Base-by-base conservation (phyloP, 1,140 invertebrate species). In the Samia ricini region DNA sequence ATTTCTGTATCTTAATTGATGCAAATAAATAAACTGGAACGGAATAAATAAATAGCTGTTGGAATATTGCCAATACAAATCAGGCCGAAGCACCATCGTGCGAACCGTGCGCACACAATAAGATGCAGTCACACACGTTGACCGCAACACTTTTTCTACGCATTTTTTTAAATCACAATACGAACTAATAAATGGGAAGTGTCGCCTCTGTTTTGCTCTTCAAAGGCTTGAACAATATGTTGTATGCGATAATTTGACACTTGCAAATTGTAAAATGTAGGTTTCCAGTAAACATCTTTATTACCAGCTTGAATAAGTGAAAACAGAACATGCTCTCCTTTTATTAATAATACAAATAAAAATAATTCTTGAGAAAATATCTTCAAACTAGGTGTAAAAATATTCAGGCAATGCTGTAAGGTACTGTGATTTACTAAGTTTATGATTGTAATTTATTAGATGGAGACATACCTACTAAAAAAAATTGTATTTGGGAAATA, bases 11-110 rank as follows among this genome's bases (percentile, higher is more conserved):
- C 70, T 72, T 67, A 65, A 71, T 66, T 51, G 63, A 57, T 67
- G 63, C 67, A 72, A 74, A 77, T 77, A 77, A 74, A 77, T 77
- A 72, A 74, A 63, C 22, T 62, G 62, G 62, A 74, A 59, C 57
- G 61, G 63, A 65, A 72, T 74, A 74, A 72, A 77, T 74, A 72
- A 71, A 72, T 70, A 72, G 61, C 10, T 21, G 26, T 65, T 77
- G 75, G 75, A 69, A 56, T 12, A 36, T 51, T 57, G 72, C 75
- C 75, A 77, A 64, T 58, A 51, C 36, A 49, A 58, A 58, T 60
- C 65, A 59, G 51, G 18, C 55, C 62, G 57, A n/a, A 48, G 12
- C 23, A 33, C 20, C 36, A 29, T 49, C 55, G 61, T 61, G 51
- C 66, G 58, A 67, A 56, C 58, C 60, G 61, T 71, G 57, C 60